Evolutionary conservation across 2,113 vertebrate genomes (phyloP).

Genomic region (Sceloporus tristichus): DNA sequence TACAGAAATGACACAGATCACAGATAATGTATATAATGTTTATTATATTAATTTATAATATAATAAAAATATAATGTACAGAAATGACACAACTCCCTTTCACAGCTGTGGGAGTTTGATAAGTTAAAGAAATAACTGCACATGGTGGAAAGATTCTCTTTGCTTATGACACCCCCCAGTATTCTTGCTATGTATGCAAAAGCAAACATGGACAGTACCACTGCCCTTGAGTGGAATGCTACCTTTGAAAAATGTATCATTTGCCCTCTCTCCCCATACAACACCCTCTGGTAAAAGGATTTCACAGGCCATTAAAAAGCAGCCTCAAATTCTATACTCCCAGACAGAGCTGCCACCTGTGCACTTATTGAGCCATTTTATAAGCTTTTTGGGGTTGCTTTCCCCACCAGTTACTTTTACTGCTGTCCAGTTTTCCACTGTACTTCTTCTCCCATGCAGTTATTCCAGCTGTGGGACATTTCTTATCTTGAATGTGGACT

Average conservation of each 20-base stretch:
- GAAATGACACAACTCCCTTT: background rate
- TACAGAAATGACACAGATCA: background rate
- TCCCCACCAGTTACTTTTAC: conserved; percentile 42
- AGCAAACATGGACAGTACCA: background rate
- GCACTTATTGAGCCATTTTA: conserved; percentile 48
- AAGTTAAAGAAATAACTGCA: background rate
- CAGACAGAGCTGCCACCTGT: conserved; percentile 46
- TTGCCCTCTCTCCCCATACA: conserved; percentile 32
- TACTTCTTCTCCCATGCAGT: conserved; percentile 28
- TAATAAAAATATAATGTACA: background rate
- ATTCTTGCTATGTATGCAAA: background rate
- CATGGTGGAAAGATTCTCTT: conserved; percentile 21
- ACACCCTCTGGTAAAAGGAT: conserved; percentile 46
- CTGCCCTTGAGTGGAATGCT: background rate
- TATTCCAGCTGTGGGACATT: conserved; percentile 30
- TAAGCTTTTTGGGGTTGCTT: conserved; percentile 34
- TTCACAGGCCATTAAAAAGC: conserved; percentile 43
- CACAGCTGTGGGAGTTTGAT: background rate
- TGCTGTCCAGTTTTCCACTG: conserved; percentile 42
- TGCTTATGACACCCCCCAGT: background rate
- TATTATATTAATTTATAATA: no score
- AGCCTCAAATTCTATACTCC: conserved; percentile 56
- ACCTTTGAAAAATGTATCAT: conserved; percentile 5
- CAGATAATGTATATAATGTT: no score
- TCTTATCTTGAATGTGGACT: conserved; percentile 21